Evolutionary conservation across 2,113 vertebrate species (phyloP).

Genomic region (Neolamprologus modestus): DNA sequence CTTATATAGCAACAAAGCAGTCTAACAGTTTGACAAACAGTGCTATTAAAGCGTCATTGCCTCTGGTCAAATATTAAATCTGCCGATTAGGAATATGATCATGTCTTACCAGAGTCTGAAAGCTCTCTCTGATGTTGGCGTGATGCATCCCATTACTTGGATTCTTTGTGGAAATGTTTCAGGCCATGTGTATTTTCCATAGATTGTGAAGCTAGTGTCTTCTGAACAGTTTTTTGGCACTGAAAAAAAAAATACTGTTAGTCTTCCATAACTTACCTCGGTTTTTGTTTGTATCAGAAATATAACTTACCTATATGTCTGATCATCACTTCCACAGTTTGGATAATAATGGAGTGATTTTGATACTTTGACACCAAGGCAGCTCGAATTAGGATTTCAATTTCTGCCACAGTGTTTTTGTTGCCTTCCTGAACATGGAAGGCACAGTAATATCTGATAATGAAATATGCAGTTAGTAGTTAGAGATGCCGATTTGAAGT

Average conservation of each 20-base stretch:
- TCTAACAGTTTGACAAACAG: not conserved
- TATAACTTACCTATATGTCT: conserved; percentile 38
- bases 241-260: not conserved
- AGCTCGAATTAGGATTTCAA: not conserved
- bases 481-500: not conserved
- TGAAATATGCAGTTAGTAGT: not conserved
- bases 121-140: not conserved
- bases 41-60: not conserved
- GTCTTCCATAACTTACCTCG: not conserved
- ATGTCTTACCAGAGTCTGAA: conserved; percentile 61
- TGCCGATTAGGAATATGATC: not conserved
- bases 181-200: conserved; percentile 62
- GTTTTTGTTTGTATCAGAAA: not conserved
- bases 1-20: not conserved
- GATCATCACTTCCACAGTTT: not conserved
- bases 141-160: conserved; percentile 39
- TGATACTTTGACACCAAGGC: conserved; percentile 22
- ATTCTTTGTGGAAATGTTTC: conserved; percentile 26
- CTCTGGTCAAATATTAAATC: not conserved
- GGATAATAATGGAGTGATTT: conserved; percentile 24
- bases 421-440: conserved; percentile 53
- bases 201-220: conserved; percentile 32
- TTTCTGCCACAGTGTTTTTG: not conserved
- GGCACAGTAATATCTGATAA: conserved; percentile 46
- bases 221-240: conserved; percentile 58